Percentiles rank a stretch among this genome's conserved stretches.
phyloP scores from a whole-genome alignment of 2,888 invertebrate species.

The Drosophila tanythrix region DNA sequence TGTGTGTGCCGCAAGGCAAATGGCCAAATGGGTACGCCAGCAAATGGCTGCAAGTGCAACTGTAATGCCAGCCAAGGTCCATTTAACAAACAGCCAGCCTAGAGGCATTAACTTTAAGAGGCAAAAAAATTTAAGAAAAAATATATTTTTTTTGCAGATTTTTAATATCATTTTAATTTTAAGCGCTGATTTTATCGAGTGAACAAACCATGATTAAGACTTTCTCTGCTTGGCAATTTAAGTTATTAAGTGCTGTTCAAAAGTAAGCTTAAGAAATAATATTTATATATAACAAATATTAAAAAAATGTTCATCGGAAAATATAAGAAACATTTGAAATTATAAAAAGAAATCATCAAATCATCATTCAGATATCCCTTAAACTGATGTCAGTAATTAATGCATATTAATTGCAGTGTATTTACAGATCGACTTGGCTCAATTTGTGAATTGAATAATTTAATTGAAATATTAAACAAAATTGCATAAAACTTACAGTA shows the following conservation, averaged over 20 bases:
- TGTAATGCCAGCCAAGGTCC: conserved; percentile 42
- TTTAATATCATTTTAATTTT: neutral
- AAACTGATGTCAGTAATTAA: neutral
- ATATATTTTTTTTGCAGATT: neutral
- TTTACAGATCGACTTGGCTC: neutral
- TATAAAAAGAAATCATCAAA: neutral
- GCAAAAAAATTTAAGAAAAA: neutral
- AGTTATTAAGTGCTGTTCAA: neutral
- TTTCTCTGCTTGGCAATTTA: neutral
- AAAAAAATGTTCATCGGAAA: neutral
- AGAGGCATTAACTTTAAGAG: conserved; percentile 30
- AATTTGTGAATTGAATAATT: neutral
- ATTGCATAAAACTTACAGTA: neutral
- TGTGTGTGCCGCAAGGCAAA: conserved; percentile 28
- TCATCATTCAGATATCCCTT: neutral
- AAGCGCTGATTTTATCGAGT: neutral
- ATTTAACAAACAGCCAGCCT: conserved; percentile 53
- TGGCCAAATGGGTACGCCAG: neutral
- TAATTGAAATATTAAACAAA: neutral
- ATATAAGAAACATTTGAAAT: neutral
- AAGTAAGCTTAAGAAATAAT: neutral
- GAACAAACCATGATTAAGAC: neutral
- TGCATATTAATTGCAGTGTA: conserved; percentile 1
- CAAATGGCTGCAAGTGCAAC: conserved; percentile 26
- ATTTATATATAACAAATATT: neutral